A percentile compares a stretch with the other conserved stretches of the same genome.
These are phyloP conservation scores for Pristionchus japonicus DNA, from an alignment of 2,888 invertebrate species.

Conservation along the genomic window DNA sequence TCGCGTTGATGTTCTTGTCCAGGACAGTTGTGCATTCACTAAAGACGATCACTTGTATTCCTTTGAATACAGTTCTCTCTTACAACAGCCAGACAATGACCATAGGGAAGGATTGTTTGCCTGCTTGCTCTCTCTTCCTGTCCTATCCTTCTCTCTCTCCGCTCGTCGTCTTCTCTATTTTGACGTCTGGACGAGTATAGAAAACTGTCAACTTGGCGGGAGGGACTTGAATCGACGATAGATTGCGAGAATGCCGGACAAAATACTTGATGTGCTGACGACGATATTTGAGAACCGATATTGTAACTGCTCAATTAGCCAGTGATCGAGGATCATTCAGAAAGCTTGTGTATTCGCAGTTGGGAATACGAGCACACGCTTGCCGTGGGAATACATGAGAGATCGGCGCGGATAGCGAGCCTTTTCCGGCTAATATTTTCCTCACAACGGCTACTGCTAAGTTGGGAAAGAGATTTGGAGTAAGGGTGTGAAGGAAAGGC, in stretches of 20 bases:
- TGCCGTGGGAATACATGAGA: not conserved
- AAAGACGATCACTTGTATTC: not conserved
- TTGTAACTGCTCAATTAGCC: not conserved
- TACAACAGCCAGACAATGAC: not conserved
- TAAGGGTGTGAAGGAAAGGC: conserved; percentile 2
- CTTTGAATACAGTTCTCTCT: not conserved
- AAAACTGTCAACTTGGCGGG: not conserved
- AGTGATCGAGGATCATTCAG: not conserved
- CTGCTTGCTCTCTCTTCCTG: not conserved
- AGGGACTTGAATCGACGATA: not conserved
- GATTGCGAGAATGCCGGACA: not conserved
- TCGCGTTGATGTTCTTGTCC: not conserved
- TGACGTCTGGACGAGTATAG: not conserved
- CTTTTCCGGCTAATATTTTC: conserved; percentile 10
- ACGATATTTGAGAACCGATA: not conserved
- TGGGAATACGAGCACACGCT: not conserved
- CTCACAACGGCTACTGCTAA: not conserved
- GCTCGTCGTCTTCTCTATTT: not conserved
- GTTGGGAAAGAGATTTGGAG: not conserved
- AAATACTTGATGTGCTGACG: not conserved
- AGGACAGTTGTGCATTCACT: not conserved
- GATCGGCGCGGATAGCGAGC: not conserved
- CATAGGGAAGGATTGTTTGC: not conserved
- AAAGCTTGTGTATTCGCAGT: not conserved
- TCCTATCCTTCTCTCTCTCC: not conserved